Base-by-base conservation (phyloP, 2,113 vertebrate species). In the Nanorana parkeri region DNA sequence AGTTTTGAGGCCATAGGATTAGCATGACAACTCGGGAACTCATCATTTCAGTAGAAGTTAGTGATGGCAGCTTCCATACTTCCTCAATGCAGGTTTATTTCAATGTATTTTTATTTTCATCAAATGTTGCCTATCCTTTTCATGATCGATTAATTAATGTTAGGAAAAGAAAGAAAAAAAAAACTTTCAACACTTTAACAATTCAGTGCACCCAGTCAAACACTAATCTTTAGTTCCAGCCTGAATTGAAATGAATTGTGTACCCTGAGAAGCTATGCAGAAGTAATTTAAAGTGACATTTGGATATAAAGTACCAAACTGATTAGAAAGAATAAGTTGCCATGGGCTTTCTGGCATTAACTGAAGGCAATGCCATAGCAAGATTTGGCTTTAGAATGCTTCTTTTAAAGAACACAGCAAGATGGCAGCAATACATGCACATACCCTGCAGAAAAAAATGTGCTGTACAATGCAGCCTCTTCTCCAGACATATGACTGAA, bases 171-270 rank as follows among this genome's bases (percentile, higher is more conserved):
- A 15, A 4, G 6, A 36, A 47, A 47, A 2, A 47, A 47, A 47
- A 47, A 11, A 47, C 8, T 1, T 47, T 15, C 41, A 47, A 61
- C 19, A 21, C 20, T 61, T 61, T 61, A 61, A 21, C 20, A 61
- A 20, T 5, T 21, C 11, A 23, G 21, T 8, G 58, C 63, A 65
- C 24, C n/a, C 63, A 15, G 63, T 15, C 21, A 28, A 65, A 17
- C 63, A 65, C 24, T 21, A 16, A 65, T 24, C 24, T 26, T 26
- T 8, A 28, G 15, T 65, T 65, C 24, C 63, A 24, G 21, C 15
- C 63, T 65, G 23, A 65, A 17, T 24, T 24, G 28, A 65, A 65
- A 65, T 65, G 63, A 21, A 65, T 65, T 65, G 24, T 65, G 24
- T 65, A 24, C 63, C 63, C 24, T 65, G 24, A 24, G 63, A 24